Percentiles rank a stretch among this genome's conserved stretches.
These are phyloP conservation scores for Upupa epops DNA, from an alignment of 2,113 vertebrate species.

Conservation along the genomic window DNA sequence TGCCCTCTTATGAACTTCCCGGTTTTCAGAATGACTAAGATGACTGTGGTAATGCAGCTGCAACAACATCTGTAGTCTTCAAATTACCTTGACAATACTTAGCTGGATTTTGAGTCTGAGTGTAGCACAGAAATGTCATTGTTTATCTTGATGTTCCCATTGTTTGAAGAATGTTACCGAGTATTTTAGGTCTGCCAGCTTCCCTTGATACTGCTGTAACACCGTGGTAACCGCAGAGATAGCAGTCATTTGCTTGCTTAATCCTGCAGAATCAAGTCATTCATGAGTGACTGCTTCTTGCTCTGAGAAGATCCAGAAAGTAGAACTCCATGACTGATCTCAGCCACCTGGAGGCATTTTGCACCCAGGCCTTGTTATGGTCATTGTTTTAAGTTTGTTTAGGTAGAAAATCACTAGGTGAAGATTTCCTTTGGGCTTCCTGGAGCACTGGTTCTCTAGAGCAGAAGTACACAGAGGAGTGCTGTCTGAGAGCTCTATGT, in stretches of 20 bases:
- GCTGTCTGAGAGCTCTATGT: not conserved
- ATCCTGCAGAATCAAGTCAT: not conserved
- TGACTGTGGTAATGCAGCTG: constrained; percentile 48
- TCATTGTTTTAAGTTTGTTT: not conserved
- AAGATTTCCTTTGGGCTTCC: not conserved
- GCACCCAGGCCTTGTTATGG: not conserved
- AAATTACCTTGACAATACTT: constrained; percentile 49
- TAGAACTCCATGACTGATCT: not conserved
- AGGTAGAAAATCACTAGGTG: not conserved
- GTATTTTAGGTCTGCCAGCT: not conserved
- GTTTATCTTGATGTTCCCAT: not conserved
- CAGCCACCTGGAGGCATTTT: not conserved
- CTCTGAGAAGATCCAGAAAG: not conserved
- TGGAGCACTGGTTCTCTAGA: not conserved
- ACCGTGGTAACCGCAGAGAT: not conserved
- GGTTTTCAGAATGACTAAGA: constrained; percentile 33
- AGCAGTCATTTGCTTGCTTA: not conserved
- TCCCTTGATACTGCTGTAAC: not conserved
- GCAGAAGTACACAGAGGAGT: not conserved
- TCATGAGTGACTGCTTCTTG: not conserved
- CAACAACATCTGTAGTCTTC: constrained; percentile 64
- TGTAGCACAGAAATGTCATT: constrained; percentile 23
- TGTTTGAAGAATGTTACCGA: not conserved
- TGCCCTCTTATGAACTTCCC: constrained; percentile 23
- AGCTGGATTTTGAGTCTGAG: not conserved